Evolutionary conservation across 2,797 vertebrate genomes (phyloP), one percentile per base, ranked within the genome.

Genomic region (Typhlichthys eigenmanni): DNA sequence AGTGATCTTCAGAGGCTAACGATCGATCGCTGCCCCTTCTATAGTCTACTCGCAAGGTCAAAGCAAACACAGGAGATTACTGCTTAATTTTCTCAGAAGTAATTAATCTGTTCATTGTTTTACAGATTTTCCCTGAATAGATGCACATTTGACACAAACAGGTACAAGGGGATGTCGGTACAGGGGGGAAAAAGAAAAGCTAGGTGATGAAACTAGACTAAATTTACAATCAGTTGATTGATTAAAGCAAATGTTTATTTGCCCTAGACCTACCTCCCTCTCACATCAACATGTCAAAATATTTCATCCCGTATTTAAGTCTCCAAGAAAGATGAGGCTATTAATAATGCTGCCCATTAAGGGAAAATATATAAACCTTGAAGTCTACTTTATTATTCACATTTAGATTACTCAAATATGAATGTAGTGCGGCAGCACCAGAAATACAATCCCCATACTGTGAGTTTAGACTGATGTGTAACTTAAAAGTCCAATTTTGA

Each of bases 381-480:
- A 90, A 87, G 78, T 83, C 83, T 88, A 66, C 85, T 89, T 84
- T 82, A 87, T 84, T 89, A 91, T 92, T 90, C 87, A 88, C 83
- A 84, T 78, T 75, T 80, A 85, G 80, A 91, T 91, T 90, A 88
- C 68, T 90, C 86, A 90, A 84, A 88, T 69, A 69, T 53, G 69
- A 80, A 71, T 60, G 76, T 60, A 64, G 53, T n/a, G 16, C 72
- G 55, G 72, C 63, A 43, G 73, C 70, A 64, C 52, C 3, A 66
- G 63, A 76, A 74, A 77, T 54, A 47, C 51, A n/a, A 69, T 73
- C 64, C 38, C 60, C 14, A 50, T 29, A 47, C 2, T 34, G 10
- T 62, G 58, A 49, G 12, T 52, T 66, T 51, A 52, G 11, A 16
- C 2, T 52, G 16, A 17, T 70, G 29, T 60, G 47, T 46, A n/a